phyloP scores from a whole-genome alignment of 2,113 vertebrate genomes.

The Forbesichthys agassizii region DNA sequence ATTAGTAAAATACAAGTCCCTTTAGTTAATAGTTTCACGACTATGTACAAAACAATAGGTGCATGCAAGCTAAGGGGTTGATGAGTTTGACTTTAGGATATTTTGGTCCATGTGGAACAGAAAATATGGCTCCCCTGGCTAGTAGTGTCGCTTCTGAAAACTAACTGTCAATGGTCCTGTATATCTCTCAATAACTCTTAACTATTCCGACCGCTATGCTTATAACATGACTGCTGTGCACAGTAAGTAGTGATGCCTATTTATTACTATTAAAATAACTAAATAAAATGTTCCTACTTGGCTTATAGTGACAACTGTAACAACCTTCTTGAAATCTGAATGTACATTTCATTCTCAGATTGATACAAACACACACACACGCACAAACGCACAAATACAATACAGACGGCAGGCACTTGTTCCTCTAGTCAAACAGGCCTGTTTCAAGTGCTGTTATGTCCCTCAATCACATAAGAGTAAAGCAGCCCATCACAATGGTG shows the following conservation, averaged over 20 bases:
- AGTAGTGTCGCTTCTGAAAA: slow-evolving; percentile 36
- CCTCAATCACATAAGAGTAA: slow-evolving; percentile 44
- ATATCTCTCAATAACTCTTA: neutral
- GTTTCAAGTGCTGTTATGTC: slow-evolving; percentile 69
- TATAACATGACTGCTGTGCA: slow-evolving; percentile 54
- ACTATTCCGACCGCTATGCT: neutral
- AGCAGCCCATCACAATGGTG: slow-evolving; percentile 40
- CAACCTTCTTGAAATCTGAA: slow-evolving; percentile 43
- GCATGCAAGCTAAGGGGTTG: slow-evolving; percentile 69
- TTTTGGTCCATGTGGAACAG: slow-evolving; percentile 29
- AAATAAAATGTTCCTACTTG: slow-evolving; percentile 30
- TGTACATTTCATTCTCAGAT: slow-evolving; percentile 43
- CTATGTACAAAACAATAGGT: slow-evolving; percentile 60
- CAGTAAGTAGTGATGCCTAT: slow-evolving; percentile 44
- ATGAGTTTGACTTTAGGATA: slow-evolving; percentile 31
- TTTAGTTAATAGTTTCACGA: slow-evolving; percentile 67
- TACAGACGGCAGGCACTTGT: slow-evolving; percentile 67
- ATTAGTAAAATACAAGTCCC: slow-evolving; percentile 49
- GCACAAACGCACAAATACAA: slow-evolving; percentile 10
- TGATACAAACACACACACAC: slow-evolving; percentile 19
- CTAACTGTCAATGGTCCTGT: slow-evolving; percentile 28
- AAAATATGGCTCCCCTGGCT: slow-evolving; percentile 32
- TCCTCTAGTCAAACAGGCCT: slow-evolving; percentile 63
- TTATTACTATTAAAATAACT: slow-evolving; percentile 25
- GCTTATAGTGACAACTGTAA: slow-evolving; percentile 38